phyloP scores from a whole-genome alignment of 2,113 vertebrate species.

The Tenebrosternarchus preto region DNA sequence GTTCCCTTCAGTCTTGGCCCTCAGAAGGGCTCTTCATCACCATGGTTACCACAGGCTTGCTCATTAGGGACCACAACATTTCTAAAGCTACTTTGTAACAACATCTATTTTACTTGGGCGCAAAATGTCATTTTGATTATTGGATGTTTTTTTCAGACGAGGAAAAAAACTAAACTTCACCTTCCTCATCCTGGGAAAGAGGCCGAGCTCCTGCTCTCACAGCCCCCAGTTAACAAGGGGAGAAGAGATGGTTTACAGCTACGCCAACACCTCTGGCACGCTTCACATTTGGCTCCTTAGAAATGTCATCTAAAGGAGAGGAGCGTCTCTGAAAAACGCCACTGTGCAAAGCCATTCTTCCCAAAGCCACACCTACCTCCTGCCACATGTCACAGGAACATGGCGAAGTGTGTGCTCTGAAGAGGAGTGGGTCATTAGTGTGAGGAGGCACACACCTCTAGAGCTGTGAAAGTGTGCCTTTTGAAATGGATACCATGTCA shows the following conservation, averaged over 20 bases:
- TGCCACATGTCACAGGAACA: not conserved
- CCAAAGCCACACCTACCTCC: constrained; percentile 14
- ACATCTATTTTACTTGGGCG: too few relatives aligned
- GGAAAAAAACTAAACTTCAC: not conserved
- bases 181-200: constrained; percentile 11
- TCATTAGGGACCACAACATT: too few relatives aligned
- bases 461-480: constrained; percentile 37
- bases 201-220: not conserved
- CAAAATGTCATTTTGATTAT: too few relatives aligned
- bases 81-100: too few relatives aligned
- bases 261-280: constrained; percentile 35
- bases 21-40: too few relatives aligned
- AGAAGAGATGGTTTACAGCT: not conserved
- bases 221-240: not conserved
- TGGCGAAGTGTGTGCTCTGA: constrained; percentile 13
- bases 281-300: constrained; percentile 28
- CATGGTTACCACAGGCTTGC: too few relatives aligned
- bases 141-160: not conserved
- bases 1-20: too few relatives aligned
- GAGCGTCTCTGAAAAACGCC: not conserved
- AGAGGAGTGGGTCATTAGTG: not conserved
- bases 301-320: constrained; percentile 9
- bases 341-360: not conserved
- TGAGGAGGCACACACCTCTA: not conserved
- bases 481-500: not conserved